These are phyloP conservation scores for Scomberomorus guttatus DNA, from an alignment of 2,797 vertebrate species.

Conservation along the genomic window DNA sequence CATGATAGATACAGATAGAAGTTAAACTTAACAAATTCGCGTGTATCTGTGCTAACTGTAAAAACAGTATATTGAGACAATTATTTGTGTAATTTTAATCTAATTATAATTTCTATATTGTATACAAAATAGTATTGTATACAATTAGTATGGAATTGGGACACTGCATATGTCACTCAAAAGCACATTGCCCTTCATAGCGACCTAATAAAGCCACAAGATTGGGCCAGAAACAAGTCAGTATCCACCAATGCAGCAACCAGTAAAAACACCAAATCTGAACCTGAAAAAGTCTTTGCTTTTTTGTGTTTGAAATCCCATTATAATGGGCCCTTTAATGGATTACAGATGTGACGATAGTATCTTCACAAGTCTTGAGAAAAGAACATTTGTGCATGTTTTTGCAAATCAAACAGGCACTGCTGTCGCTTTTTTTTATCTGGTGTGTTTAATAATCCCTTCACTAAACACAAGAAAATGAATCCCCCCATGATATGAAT, in stretches of 20 bases:
- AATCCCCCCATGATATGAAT: no score
- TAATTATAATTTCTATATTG: no score
- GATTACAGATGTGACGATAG: constrained; percentile 3
- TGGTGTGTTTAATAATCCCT: constrained; percentile 34
- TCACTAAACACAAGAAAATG: neutral
- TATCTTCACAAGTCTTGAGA: no score
- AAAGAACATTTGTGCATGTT: no score
- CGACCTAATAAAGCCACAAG: neutral
- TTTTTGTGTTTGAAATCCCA: constrained; percentile 15
- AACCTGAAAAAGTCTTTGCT: neutral
- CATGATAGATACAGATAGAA: no score
- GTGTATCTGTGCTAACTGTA: no score
- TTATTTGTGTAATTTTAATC: no score
- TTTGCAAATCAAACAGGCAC: neutral
- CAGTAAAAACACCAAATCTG: neutral
- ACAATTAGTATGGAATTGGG: neutral
- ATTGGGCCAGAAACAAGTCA: neutral
- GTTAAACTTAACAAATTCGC: no score
- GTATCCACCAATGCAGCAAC: neutral
- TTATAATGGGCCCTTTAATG: constrained; percentile 1
- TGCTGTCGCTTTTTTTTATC: constrained; percentile 15
- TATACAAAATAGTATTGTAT: neutral
- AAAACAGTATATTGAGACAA: neutral
- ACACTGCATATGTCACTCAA: neutral
- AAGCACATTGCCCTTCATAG: neutral